phyloP scores from a whole-genome alignment of 2,797 vertebrate species.

The Tinamus major region DNA sequence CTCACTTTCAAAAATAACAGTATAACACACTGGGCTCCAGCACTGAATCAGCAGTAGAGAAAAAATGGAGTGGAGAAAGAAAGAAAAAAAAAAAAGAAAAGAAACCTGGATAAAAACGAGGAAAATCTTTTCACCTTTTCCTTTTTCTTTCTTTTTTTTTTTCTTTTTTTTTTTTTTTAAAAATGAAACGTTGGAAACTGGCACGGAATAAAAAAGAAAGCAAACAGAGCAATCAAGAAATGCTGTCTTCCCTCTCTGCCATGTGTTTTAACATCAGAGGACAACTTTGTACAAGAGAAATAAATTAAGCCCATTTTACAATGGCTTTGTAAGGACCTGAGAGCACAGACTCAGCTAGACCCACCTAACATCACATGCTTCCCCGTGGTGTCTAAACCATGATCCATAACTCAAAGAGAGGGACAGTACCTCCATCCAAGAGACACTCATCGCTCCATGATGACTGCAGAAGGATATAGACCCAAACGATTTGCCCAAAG shows the following conservation, averaged over 20 bases:
- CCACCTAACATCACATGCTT: not conserved
- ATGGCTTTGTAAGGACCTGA: not conserved
- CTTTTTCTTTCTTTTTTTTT: not conserved
- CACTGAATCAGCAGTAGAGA: not conserved
- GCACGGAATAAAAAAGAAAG: not conserved
- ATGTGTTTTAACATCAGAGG: not conserved
- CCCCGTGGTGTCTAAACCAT: not conserved
- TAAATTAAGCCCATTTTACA: fast-evolving
- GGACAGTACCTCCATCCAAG: not conserved
- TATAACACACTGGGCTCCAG: not conserved
- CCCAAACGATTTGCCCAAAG: not conserved
- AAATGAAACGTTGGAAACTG: not conserved
- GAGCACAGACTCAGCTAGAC: not conserved
- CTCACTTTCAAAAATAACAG: not conserved
- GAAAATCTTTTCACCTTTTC: fast-evolving
- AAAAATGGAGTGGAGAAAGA: fast-evolving
- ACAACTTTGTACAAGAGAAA: not conserved
- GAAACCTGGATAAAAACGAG: fast-evolving
- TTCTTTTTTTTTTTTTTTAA: fast-evolving
- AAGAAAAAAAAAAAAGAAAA: not conserved
- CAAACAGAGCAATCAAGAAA: not conserved
- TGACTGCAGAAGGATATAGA: not conserved
- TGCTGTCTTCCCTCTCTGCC: not conserved
- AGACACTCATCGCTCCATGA: not conserved
- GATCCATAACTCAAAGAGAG: not conserved